Conservation (phyloP, 2,113 vertebrate species). For the Melanostigma gelatinosum region DNA sequence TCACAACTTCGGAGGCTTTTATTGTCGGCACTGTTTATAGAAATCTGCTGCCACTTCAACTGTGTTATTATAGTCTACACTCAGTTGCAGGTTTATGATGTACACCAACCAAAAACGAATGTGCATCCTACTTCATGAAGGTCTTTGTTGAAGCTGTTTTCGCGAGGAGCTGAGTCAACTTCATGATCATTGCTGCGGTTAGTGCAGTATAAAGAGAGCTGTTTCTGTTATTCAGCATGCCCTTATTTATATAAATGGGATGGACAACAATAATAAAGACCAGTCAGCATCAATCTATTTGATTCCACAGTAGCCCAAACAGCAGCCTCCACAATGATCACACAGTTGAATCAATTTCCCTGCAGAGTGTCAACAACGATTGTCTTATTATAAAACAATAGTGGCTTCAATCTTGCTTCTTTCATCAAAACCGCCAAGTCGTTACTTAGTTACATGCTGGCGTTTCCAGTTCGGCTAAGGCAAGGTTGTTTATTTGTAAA, state of each 20-base stretch:
- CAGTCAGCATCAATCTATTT: too few relatives aligned
- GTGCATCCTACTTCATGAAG: background rate
- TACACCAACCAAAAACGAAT: background rate
- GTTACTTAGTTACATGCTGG: background rate
- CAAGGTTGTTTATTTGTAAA: background rate
- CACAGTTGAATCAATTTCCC: background rate
- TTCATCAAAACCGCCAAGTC: background rate
- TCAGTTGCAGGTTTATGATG: background rate
- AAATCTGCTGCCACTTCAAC: background rate
- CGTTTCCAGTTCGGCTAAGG: constrained; percentile 22
- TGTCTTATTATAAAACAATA: background rate
- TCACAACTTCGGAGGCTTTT: background rate
- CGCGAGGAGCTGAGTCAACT: background rate
- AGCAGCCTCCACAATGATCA: background rate
- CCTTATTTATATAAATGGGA: background rate
- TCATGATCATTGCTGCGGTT: background rate
- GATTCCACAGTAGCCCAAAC: background rate
- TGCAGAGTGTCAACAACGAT: background rate
- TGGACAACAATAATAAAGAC: background rate
- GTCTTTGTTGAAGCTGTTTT: background rate
- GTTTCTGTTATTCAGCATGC: background rate
- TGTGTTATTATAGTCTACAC: background rate
- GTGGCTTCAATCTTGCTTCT: too few relatives aligned
- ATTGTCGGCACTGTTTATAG: background rate
- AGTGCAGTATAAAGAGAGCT: background rate